Evolutionary conservation across 2,113 vertebrate genomes (phyloP), one percentile per base, ranked within the genome.

Genomic region (Lepisosteus oculatus): DNA sequence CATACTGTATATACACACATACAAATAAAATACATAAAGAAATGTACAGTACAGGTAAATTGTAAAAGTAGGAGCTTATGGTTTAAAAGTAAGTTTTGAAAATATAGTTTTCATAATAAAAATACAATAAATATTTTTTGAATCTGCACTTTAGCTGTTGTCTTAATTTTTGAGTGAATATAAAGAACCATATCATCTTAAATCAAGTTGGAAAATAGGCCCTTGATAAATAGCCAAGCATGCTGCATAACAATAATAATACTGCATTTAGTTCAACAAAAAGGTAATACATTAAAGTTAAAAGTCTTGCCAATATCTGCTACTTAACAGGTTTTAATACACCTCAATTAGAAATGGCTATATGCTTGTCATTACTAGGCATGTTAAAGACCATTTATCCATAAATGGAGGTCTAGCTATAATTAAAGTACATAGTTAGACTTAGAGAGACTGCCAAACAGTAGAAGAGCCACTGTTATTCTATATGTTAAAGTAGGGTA

Each of bases 401-500:
- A 29, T 29, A 29, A 29, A 83, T 73, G 76, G 81, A 80, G 81
- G 84, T 71, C 72, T 80, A 72, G 76, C 79, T 65, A 80, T 72
- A 73, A 79, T 80, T 85, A 81, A 75, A 81, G 2, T 75, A 72
- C 29, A 29, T 29, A 29, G 29, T 29, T 29, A 77, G 72, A 81
- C 61, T 80, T 86, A 86, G 88, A 75, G 81, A 73, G 79, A 83
- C 76, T 69, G 47, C 55, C 73, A 71, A 81, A 90, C 84, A 88
- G 85, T 86, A 67, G 69, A 69, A 72, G 74, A 69, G 73, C 77
- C 84, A 77, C 83, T 86, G 88, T 79, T 85, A 80, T 70, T 71
- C 79, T 81, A 83, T 86, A 76, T 85, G 80, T 91, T 86, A 87
- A 85, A 89, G 77, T 76, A 78, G 79, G 80, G 72, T 73, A 78